phyloP scores from a whole-genome alignment of 2,888 invertebrate genomes.

The Lottia gigantea region DNA sequence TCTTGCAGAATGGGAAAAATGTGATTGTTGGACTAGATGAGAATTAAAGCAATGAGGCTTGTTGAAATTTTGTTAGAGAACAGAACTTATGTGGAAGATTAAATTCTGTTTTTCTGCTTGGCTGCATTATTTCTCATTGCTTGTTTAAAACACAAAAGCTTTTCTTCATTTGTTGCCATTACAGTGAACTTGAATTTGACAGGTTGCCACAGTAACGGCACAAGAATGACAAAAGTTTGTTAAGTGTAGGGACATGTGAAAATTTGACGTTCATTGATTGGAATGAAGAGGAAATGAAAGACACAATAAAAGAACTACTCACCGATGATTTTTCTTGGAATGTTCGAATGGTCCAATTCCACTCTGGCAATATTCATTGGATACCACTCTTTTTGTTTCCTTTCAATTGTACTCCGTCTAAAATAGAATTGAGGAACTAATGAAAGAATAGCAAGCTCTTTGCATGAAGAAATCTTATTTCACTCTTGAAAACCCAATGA shows the following conservation, averaged over 20 bases:
- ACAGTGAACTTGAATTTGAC: slow-evolving; percentile 28
- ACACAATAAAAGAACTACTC: slow-evolving; percentile 33
- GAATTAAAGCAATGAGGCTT: slow-evolving; percentile 9
- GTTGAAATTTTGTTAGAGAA: slow-evolving; percentile 8
- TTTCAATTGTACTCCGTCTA: slow-evolving; percentile 31
- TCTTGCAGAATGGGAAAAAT: not conserved
- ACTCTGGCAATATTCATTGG: slow-evolving; percentile 22
- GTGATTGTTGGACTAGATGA: slow-evolving; percentile 1
- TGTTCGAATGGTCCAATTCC: slow-evolving; percentile 20
- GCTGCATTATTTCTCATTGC: not conserved
- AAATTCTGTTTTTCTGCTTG: slow-evolving; percentile 5
- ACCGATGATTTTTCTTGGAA: slow-evolving; percentile 22
- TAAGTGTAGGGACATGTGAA: slow-evolving; percentile 35
- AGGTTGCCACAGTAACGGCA: slow-evolving; percentile 35
- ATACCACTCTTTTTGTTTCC: slow-evolving; percentile 28
- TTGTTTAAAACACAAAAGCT: slow-evolving; percentile 17
- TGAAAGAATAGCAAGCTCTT: slow-evolving; percentile 22
- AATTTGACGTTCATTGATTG: slow-evolving; percentile 33
- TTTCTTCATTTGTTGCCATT: slow-evolving; percentile 34
- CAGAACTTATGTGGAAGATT: slow-evolving; percentile 10
- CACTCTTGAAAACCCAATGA: slow-evolving; percentile 11
- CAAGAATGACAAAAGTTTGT: slow-evolving; percentile 31
- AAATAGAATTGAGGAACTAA: slow-evolving; percentile 33
- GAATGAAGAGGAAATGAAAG: slow-evolving; percentile 37
- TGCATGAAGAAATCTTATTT: slow-evolving; percentile 19